Evolutionary conservation across 2,888 invertebrate species (phyloP).

Genomic region (Arge pagana): DNA sequence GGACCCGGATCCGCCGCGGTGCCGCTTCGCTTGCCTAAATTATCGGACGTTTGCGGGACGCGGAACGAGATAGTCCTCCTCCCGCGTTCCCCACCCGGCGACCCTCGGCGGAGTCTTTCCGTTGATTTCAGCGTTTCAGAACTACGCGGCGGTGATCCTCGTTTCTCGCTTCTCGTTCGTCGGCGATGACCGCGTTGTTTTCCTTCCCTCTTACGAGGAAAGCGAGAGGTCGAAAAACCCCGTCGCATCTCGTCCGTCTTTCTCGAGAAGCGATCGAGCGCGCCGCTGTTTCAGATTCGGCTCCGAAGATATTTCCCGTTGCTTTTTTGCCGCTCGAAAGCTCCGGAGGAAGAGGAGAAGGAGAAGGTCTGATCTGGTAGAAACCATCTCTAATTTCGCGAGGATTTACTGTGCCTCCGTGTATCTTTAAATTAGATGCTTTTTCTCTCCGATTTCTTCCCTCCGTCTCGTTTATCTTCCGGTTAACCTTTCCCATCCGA

Average conservation of each 20-base stretch:
- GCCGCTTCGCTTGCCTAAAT: conserved; percentile 23
- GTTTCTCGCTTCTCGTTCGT: no score
- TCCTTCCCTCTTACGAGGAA: no score
- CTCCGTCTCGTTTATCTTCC: conserved; percentile 1
- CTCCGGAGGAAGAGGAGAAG: conserved; percentile 4
- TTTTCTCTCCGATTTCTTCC: conserved; percentile 31
- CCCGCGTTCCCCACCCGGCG: not conserved
- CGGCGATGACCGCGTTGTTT: no score
- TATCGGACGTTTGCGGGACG: conserved; percentile 17
- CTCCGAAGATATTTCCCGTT: conserved; percentile 2
- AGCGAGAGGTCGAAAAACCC: no score
- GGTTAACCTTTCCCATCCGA: conserved; percentile 1
- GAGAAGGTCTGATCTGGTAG: conserved; percentile 50
- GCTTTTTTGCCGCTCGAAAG: not conserved
- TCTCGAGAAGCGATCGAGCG: no score
- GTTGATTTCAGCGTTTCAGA: no score
- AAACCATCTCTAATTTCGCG: conserved; percentile 65
- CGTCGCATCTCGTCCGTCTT: no score
- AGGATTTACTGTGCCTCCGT: conserved; percentile 63
- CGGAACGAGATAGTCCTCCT: conserved; percentile 17
- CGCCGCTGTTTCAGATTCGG: conserved; percentile 6
- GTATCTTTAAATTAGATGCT: conserved; percentile 64
- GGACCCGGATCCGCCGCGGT: conserved; percentile 31
- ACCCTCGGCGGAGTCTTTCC: not conserved
- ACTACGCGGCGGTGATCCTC: no score